Conservation (phyloP, 2,797 vertebrate genomes). For the Eptatretus atami region DNA sequence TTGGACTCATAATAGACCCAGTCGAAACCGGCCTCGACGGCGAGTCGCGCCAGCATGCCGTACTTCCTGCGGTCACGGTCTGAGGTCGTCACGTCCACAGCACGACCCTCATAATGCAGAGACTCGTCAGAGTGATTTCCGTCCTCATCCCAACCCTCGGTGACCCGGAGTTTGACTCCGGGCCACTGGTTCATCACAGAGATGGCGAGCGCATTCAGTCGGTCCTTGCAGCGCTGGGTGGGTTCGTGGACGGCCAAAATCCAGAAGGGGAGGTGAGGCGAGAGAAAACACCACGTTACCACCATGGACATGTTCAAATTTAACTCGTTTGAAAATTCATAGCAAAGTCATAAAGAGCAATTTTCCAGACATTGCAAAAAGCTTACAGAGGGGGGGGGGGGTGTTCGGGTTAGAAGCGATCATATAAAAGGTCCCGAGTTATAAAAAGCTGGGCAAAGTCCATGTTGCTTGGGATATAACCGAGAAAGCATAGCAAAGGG, state of each 20-base stretch:
- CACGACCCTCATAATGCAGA: slow-evolving; percentile 78
- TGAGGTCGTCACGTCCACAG: slow-evolving; percentile 75
- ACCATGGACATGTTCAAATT: not conserved
- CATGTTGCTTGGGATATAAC: too few relatives aligned
- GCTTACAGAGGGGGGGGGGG: slow-evolving; percentile 5
- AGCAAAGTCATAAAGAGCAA: not conserved
- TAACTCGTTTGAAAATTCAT: too few relatives aligned
- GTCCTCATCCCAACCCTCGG: slow-evolving; percentile 90
- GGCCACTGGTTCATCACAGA: slow-evolving; percentile 98
- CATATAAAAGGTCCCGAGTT: too few relatives aligned
- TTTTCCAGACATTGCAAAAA: too few relatives aligned
- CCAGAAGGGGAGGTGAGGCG: not conserved
- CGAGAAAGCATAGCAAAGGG: too few relatives aligned
- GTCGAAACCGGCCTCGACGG: slow-evolving; percentile 85
- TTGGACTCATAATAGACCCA: slow-evolving; percentile 96
- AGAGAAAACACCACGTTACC: not conserved
- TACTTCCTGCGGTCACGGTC: slow-evolving; percentile 73
- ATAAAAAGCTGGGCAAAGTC: not conserved
- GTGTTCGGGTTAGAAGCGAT: not conserved
- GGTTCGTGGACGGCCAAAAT: not conserved
- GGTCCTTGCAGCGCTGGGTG: slow-evolving; percentile 13
- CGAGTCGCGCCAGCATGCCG: slow-evolving; percentile 61
- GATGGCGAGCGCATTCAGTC: slow-evolving; percentile 59
- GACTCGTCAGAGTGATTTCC: slow-evolving; percentile 64
- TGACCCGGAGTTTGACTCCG: slow-evolving; percentile 55